Evolutionary conservation across 2,888 invertebrate species (phyloP).

Genomic region (Standfussiana lucernea): DNA sequence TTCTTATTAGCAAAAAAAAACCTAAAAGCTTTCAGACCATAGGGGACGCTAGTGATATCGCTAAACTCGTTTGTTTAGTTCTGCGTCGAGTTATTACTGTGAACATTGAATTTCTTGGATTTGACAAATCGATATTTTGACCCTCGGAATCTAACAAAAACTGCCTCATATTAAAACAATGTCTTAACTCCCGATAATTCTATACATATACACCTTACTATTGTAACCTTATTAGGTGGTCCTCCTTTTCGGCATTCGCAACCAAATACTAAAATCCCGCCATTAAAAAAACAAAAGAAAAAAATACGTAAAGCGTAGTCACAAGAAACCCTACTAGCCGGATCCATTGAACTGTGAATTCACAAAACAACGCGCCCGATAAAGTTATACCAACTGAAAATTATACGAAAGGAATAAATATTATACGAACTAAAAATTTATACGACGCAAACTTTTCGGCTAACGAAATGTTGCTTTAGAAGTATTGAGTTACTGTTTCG

Average conservation of each 20-base stretch:
- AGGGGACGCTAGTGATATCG: background rate
- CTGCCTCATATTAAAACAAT: conserved; percentile 20
- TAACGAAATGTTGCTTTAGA: conserved; percentile 54
- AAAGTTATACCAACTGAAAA: conserved; percentile 63
- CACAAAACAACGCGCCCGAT: conserved; percentile 78
- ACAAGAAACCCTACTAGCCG: conserved; percentile 74
- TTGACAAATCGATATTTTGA: background rate
- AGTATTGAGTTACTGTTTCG: conserved; percentile 70
- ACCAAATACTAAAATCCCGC: conserved; percentile 57
- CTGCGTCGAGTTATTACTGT: background rate
- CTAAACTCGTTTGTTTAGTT: background rate
- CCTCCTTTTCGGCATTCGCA: conserved; percentile 67
- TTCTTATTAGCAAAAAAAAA: background rate
- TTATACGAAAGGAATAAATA: conserved; percentile 59
- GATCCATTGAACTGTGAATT: conserved; percentile 75
- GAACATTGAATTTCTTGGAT: background rate
- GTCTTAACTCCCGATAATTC: background rate
- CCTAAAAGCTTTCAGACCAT: background rate
- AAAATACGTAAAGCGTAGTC: conserved; percentile 70
- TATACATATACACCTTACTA: conserved; percentile 2
- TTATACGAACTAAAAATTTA: conserved; percentile 57
- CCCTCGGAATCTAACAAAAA: background rate
- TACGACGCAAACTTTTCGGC: conserved; percentile 53
- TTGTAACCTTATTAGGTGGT: conserved; percentile 63
- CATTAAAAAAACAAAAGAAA: conserved; percentile 57